Conservation (phyloP, 37 sponge, comb jelly and placozoan genomes). For the Spongia lamella region DNA sequence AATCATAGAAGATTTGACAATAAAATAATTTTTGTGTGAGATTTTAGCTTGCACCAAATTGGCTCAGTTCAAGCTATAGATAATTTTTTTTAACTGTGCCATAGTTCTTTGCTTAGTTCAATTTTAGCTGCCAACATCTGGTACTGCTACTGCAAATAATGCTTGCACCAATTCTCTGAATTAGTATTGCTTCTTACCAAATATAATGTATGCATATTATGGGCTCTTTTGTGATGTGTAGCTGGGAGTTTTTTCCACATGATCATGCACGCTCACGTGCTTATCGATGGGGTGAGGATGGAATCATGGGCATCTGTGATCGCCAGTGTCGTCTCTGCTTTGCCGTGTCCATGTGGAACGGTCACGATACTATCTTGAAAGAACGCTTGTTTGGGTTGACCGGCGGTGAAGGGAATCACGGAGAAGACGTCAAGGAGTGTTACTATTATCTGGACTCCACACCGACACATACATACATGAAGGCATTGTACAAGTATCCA, state of each 20-base stretch:
- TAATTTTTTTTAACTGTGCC: no score
- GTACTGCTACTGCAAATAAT: no score
- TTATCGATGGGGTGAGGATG: conserved; percentile 97
- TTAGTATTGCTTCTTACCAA: no score
- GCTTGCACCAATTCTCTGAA: no score
- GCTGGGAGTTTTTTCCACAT: conserved; percentile 96
- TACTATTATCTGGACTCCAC: conserved; percentile 97
- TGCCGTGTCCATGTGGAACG: conserved; percentile 86
- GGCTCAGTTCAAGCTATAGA: no score
- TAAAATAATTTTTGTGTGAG: no score
- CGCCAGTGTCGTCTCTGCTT: conserved; percentile 95
- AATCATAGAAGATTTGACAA: no score
- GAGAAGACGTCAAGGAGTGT: conserved; percentile 93
- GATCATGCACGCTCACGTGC: conserved; percentile 92
- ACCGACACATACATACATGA: conserved; percentile 96
- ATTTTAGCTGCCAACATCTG: no score
- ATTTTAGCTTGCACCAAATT: not conserved
- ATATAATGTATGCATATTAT: not conserved
- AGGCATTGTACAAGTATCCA: conserved; percentile 93
- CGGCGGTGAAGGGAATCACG: conserved; percentile 91
- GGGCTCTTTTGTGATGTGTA: conserved; percentile 10
- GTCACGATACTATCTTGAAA: conserved; percentile 89
- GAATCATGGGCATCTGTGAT: conserved; percentile 89
- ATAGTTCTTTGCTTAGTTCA: no score
- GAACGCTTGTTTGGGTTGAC: conserved; percentile 93